Evolutionary conservation across 2,797 vertebrate genomes (phyloP).

Genomic region (Octomys mimax): DNA sequence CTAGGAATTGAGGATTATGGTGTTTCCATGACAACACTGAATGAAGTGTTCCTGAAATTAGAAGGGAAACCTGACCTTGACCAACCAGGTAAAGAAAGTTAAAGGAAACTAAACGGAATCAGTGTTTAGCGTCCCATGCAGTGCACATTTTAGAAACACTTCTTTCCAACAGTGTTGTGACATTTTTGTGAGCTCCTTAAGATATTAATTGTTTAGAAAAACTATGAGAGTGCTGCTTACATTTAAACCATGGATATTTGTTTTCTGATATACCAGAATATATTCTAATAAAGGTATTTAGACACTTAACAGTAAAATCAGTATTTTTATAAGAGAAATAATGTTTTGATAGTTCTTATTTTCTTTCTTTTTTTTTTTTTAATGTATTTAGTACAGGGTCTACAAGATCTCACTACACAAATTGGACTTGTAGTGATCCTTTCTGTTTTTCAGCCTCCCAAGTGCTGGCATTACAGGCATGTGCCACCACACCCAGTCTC

Average conservation of each 20-base stretch:
- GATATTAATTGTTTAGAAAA: not conserved
- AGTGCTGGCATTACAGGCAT: too few species aligned
- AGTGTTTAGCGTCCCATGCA: not conserved
- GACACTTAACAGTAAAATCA: not conserved
- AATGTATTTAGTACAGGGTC: too few species aligned
- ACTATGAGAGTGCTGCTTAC: too few species aligned
- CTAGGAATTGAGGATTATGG: slow-evolving; percentile 92
- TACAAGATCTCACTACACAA: too few species aligned
- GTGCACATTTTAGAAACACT: not conserved
- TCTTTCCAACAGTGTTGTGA: not conserved
- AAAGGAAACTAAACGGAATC: not conserved
- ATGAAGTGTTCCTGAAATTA: slow-evolving; percentile 93
- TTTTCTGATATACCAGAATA: not conserved
- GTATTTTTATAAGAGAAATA: not conserved
- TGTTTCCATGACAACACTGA: slow-evolving; percentile 94
- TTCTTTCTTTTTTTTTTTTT: not conserved
- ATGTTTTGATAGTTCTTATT: not conserved
- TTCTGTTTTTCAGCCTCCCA: too few species aligned
- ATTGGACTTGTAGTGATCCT: too few species aligned
- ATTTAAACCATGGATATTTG: not conserved
- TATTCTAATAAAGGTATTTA: not conserved
- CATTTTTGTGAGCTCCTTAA: not conserved
- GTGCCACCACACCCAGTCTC: too few species aligned
- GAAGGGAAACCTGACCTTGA: slow-evolving; percentile 92
- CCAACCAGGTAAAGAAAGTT: slow-evolving; percentile 88